phyloP scores from a whole-genome alignment of 2,888 invertebrate species.

The Adelognathus sp. region DNA sequence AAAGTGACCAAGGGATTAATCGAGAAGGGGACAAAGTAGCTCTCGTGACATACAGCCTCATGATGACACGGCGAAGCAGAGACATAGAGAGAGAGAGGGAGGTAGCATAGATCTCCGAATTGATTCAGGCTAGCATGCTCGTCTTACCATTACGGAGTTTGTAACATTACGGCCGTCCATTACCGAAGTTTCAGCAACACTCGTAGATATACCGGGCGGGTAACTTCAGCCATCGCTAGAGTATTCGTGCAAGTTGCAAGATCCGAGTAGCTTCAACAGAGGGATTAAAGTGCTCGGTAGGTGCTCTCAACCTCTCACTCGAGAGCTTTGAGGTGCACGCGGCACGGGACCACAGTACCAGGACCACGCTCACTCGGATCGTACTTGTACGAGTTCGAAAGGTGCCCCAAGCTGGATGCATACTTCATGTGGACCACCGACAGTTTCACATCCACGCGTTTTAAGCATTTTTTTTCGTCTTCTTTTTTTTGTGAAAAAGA shows the following conservation, averaged over 20 bases:
- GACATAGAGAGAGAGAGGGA: no score
- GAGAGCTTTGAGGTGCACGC: slow-evolving; percentile 10
- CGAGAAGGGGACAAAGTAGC: neutral
- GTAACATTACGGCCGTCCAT: slow-evolving; percentile 52
- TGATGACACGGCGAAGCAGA: neutral
- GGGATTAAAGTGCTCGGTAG: slow-evolving; percentile 56
- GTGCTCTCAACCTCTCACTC: neutral
- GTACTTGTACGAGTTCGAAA: slow-evolving; percentile 14
- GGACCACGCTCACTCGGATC: neutral
- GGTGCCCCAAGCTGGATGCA: neutral
- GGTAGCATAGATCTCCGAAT: neutral
- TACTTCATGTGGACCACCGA: slow-evolving; percentile 8
- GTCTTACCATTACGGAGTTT: slow-evolving; percentile 22
- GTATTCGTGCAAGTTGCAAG: slow-evolving; percentile 24
- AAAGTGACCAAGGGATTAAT: neutral
- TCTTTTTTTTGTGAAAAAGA: neutral
- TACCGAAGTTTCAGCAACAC: slow-evolving; percentile 40
- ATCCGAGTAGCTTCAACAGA: slow-evolving; percentile 37
- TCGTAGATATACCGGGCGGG: neutral
- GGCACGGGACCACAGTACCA: neutral
- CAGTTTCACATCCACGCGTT: neutral
- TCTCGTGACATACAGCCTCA: neutral
- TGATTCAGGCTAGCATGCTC: slow-evolving; percentile 9
- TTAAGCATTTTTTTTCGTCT: neutral
- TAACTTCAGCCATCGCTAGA: neutral